phyloP scores from a whole-genome alignment of 2,888 invertebrate genomes.

The Sphaerophoria taeniata region DNA sequence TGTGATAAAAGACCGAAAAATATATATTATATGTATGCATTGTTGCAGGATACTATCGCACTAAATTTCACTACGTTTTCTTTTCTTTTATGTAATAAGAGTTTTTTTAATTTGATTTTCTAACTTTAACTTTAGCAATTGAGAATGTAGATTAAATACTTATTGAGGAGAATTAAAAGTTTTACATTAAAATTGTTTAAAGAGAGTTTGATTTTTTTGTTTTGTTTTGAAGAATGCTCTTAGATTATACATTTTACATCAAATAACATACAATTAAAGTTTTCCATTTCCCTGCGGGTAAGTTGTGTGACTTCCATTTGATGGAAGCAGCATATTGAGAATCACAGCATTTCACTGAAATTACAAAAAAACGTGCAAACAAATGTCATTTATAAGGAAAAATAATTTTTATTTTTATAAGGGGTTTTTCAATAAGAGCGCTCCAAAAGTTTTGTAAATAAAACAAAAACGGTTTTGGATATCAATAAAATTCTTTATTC shows the following conservation, averaged over 20 bases:
- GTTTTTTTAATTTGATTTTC: background rate
- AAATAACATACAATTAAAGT: slow-evolving; percentile 45
- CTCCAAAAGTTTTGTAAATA: too few relatives aligned
- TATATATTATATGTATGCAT: slow-evolving; percentile 58
- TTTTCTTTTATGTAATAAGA: slow-evolving; percentile 24
- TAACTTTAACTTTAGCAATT: slow-evolving; percentile 51
- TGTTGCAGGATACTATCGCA: slow-evolving; percentile 65
- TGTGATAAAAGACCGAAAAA: slow-evolving; percentile 71
- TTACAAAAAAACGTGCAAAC: background rate
- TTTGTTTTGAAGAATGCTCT: slow-evolving; percentile 58
- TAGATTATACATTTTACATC: slow-evolving; percentile 33
- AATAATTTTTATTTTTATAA: too few relatives aligned
- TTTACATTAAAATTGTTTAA: slow-evolving; percentile 31
- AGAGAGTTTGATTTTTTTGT: slow-evolving; percentile 30
- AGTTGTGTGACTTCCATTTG: slow-evolving; percentile 51
- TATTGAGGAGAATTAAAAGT: slow-evolving; percentile 42
- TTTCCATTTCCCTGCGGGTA: slow-evolving; percentile 56
- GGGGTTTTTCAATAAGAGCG: too few relatives aligned
- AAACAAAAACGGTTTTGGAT: too few relatives aligned
- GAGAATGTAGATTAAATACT: slow-evolving; percentile 62
- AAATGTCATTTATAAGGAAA: background rate
- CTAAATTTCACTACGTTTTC: slow-evolving; percentile 58
- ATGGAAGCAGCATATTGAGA: slow-evolving; percentile 49
- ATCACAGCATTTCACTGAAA: slow-evolving; percentile 72
- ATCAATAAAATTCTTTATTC: too few relatives aligned